A percentile compares a stretch with the other conserved stretches of the same genome.
Conservation (phyloP, 1,140 invertebrate genomes). For the Dreissena polymorpha region DNA sequence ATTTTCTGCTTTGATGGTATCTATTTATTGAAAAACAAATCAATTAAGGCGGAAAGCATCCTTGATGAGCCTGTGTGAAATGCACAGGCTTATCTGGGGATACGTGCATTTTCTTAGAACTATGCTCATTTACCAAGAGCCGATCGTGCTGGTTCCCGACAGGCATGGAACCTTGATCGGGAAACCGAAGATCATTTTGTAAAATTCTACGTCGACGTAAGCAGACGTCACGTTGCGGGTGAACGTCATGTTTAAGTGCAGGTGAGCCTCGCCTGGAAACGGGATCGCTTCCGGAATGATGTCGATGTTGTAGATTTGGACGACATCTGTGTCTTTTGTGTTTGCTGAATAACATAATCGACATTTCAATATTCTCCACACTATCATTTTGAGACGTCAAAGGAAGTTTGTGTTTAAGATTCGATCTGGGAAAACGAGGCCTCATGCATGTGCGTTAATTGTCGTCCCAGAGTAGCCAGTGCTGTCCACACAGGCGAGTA, state of each 20-base stretch:
- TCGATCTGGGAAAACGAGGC: no score
- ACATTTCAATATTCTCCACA: not conserved
- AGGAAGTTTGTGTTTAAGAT: no score
- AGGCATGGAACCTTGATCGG: slow-evolving; percentile 15
- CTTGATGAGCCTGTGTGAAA: no score
- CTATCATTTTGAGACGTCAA: no score
- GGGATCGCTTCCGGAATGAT: not conserved
- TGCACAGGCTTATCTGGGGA: no score
- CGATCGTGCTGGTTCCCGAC: not conserved
- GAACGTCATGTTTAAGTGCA: slow-evolving; percentile 14
- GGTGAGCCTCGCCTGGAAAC: slow-evolving; percentile 11
- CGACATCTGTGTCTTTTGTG: slow-evolving; percentile 1
- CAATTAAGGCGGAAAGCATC: no score
- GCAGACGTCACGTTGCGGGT: not conserved
- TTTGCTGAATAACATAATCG: not conserved
- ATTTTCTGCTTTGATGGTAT: no score
- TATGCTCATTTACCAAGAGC: not conserved
- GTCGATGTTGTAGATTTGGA: not conserved
- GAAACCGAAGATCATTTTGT: slow-evolving; percentile 9
- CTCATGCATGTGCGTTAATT: no score
- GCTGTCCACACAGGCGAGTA: no score
- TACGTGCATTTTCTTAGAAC: no score
- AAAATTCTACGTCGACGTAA: slow-evolving; percentile 4
- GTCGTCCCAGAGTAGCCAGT: no score
- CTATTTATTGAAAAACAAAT: no score